phyloP scores from a whole-genome alignment of 2,113 vertebrate genomes.

The Fukomys damarensis region DNA sequence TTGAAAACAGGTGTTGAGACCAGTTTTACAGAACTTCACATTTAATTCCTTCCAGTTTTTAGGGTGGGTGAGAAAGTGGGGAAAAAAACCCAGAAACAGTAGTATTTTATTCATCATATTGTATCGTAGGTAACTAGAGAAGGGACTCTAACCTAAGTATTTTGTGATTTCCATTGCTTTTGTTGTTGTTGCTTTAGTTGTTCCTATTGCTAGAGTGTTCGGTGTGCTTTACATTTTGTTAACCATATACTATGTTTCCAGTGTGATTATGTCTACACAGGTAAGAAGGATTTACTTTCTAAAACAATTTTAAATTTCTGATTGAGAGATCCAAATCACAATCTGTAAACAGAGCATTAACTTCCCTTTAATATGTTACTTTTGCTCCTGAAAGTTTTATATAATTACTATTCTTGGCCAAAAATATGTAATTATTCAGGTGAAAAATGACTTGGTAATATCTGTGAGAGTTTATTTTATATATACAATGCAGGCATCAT shows the following conservation, averaged over 20 bases:
- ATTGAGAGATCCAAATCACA: not conserved
- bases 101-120: not conserved
- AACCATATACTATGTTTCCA: not conserved
- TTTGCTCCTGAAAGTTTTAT: not conserved
- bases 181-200: not conserved
- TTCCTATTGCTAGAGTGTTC: not conserved
- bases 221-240: not conserved
- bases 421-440: slow-evolving; percentile 51
- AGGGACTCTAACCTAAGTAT: not conserved
- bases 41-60: not conserved
- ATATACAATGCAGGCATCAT: not conserved
- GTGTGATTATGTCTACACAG: not conserved
- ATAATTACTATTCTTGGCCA: slow-evolving; percentile 8
- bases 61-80: not conserved
- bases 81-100: not conserved
- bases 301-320: not conserved
- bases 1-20: not conserved
- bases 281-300: not conserved
- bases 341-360: not conserved
- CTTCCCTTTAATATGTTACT: not conserved
- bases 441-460: slow-evolving; percentile 46
- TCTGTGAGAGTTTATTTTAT: not conserved
- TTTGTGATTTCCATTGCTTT: not conserved
- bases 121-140: not conserved
- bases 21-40: not conserved